Percentiles rank a stretch among this genome's conserved stretches.
Evolutionary conservation across 2,797 vertebrate genomes (phyloP).

Genomic region (Sebastes nivosus): DNA sequence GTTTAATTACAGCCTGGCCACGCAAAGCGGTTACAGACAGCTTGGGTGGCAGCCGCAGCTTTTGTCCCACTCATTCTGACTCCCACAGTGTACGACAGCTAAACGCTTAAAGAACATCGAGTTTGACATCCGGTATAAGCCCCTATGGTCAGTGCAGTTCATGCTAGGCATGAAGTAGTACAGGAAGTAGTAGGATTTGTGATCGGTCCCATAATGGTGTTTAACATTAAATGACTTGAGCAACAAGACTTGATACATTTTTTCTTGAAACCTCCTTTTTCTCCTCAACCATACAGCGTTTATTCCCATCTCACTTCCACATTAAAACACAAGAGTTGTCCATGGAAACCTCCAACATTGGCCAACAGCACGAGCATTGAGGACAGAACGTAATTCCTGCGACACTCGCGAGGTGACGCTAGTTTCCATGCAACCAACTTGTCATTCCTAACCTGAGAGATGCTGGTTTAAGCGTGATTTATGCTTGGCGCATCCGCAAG

Average conservation of each 20-base stretch:
- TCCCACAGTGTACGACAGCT: slow-evolving; percentile 34
- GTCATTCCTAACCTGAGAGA: not conserved
- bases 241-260: not conserved
- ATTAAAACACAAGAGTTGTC: not conserved
- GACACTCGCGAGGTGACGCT: not conserved
- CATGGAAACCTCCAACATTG: not conserved
- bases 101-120: slow-evolving; percentile 4
- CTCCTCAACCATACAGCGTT: not conserved
- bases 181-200: not conserved
- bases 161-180: not conserved
- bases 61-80: slow-evolving; percentile 51
- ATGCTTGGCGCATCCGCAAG: no score
- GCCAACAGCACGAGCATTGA: not conserved
- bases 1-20: slow-evolving; percentile 80
- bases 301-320: not conserved
- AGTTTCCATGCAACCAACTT: not conserved
- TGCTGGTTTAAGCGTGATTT: not conserved
- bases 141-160: not conserved
- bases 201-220: not conserved
- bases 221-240: not conserved
- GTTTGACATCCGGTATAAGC: slow-evolving; percentile 20
- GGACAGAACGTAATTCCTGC: not conserved
- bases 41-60: slow-evolving; percentile 75
- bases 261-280: not conserved
- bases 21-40: slow-evolving; percentile 62